phyloP scores from a whole-genome alignment of 2,888 invertebrate species.

The Nesidiocoris tenuis region DNA sequence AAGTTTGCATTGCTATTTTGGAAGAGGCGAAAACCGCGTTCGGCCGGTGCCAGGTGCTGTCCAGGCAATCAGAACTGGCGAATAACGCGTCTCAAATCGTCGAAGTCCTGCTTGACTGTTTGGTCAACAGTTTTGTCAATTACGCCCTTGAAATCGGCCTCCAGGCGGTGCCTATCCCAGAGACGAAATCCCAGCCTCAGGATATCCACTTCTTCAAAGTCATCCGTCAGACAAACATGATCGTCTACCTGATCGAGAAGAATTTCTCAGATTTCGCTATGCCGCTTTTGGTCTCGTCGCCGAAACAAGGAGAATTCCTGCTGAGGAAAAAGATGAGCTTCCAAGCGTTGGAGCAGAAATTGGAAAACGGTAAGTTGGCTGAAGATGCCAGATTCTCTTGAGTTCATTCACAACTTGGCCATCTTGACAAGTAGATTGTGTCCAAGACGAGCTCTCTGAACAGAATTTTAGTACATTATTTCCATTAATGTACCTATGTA shows the following conservation, averaged over 20 bases:
- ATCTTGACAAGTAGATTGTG: no score
- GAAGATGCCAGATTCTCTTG: no score
- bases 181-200: slow-evolving; percentile 80
- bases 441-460: no score
- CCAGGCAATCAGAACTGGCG: slow-evolving; percentile 73
- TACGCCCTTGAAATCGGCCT: slow-evolving; percentile 93
- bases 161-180: slow-evolving; percentile 83
- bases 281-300: slow-evolving; percentile 83
- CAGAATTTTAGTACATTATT: no score
- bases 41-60: slow-evolving; percentile 80
- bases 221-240: slow-evolving; percentile 88
- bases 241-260: slow-evolving; percentile 89
- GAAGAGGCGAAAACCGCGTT: slow-evolving; percentile 89
- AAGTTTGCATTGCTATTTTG: slow-evolving; percentile 85
- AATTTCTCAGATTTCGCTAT: slow-evolving; percentile 86
- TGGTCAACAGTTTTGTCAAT: slow-evolving; percentile 90
- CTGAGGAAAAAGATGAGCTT: slow-evolving; percentile 81
- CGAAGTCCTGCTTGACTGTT: slow-evolving; percentile 78
- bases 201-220: slow-evolving; percentile 91
- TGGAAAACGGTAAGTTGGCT: slow-evolving; percentile 88
- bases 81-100: slow-evolving; percentile 76
- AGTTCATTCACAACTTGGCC: no score
- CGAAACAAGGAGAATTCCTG: slow-evolving; percentile 84
- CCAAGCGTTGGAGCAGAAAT: slow-evolving; percentile 86
- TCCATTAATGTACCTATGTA: no score